Percentiles rank a stretch among this genome's conserved stretches.
Conservation (phyloP, 2,888 invertebrate genomes). For the Apotomis betuletana region DNA sequence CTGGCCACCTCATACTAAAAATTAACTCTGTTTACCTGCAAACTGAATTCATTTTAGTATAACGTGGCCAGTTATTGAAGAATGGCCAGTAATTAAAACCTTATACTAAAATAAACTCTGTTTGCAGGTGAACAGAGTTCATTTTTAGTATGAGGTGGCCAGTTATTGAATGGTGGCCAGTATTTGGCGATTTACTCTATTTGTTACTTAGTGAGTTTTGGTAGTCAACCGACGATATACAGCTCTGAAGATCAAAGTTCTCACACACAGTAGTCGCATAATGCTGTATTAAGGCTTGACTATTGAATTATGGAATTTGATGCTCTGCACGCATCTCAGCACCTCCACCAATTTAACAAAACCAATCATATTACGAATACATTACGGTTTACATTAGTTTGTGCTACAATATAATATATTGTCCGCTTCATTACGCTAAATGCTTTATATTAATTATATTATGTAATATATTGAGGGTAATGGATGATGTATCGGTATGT, state of each 20-base stretch:
- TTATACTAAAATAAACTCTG: no score
- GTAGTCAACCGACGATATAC: no score
- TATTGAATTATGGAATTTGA: slow-evolving; percentile 40
- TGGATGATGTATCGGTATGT: slow-evolving; percentile 30
- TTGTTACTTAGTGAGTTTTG: no score
- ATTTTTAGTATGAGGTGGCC: no score
- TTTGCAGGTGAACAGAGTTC: no score
- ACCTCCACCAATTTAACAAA: not conserved
- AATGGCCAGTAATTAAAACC: no score
- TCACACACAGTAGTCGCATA: not conserved
- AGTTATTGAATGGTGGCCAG: no score
- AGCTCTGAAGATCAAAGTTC: not conserved
- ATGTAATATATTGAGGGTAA: slow-evolving; percentile 23
- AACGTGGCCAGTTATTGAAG: no score
- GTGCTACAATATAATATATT: not conserved
- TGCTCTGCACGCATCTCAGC: not conserved
- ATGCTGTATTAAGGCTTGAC: slow-evolving; percentile 21
- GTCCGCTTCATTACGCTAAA: slow-evolving; percentile 37
- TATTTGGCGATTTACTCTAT: no score
- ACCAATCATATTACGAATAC: not conserved
- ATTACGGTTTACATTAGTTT: not conserved
- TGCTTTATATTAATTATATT: slow-evolving; percentile 36
- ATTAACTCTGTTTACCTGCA: no score
- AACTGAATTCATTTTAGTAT: no score
- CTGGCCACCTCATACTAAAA: no score